Percentiles rank a stretch among this genome's conserved stretches.
Conservation (phyloP, 2,113 vertebrate species). For the Danio rerio region GRCz12tu NC_133178.1:55209001-55209500, state of each 20-base stretch:
- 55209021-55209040: constrained; percentile 76
- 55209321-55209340: constrained; percentile 18
- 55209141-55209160: constrained; percentile 74
- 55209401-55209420: no score
- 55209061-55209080: constrained; percentile 74
- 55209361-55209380: constrained; percentile 69
- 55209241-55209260: background rate
- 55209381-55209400: constrained; percentile 59
- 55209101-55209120: constrained; percentile 73
- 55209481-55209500: no score
- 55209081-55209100: constrained; percentile 74
- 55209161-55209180: constrained; percentile 73
- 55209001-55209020: constrained; percentile 64
- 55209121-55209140: constrained; percentile 74
- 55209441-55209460: no score
- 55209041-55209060: constrained; percentile 73
- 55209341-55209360: constrained; percentile 52
- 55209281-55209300: background rate
- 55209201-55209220: constrained; percentile 48
- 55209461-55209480: no score
- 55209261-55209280: background rate
- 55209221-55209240: no score
- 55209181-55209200: constrained; percentile 68
- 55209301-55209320: background rate
- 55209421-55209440: no score